Conservation (phyloP, 2,888 invertebrate genomes). For the Prenolepis imparis region DNA sequence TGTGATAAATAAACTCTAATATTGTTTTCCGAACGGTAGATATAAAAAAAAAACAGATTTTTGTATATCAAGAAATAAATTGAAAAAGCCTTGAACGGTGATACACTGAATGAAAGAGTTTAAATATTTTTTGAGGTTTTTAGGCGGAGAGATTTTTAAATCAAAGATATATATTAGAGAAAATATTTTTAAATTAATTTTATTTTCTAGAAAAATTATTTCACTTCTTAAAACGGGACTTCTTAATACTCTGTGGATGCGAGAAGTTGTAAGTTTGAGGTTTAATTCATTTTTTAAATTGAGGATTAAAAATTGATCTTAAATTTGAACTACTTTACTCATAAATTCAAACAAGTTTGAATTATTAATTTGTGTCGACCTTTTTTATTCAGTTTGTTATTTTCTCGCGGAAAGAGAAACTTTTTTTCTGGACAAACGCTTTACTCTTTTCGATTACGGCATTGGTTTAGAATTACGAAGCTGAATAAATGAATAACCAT, state of each 20-base stretch:
- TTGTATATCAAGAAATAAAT: not conserved
- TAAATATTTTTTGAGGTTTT: too few relatives aligned
- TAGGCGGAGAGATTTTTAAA: too few relatives aligned
- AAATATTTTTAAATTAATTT: not conserved
- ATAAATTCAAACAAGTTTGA: not conserved
- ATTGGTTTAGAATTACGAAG: not conserved
- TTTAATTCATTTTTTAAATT: not conserved
- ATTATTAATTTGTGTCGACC: not conserved
- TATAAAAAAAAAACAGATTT: not conserved
- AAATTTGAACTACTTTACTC: not conserved
- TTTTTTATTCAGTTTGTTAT: not conserved
- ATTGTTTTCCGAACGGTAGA: not conserved
- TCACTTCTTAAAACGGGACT: not conserved
- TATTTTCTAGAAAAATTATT: not conserved
- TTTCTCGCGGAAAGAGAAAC: not conserved
- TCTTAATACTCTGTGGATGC: not conserved
- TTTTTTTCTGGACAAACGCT: not conserved
- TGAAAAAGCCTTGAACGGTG: not conserved
- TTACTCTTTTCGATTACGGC: not conserved
- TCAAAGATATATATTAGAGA: not conserved
- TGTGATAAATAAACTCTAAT: slow-evolving; percentile 16
- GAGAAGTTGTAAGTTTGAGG: not conserved
- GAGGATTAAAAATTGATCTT: not conserved
- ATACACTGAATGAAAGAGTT: not conserved
- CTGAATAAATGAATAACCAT: slow-evolving; percentile 30